These are phyloP conservation scores for Pachyseris speciosa DNA, from an alignment of 64 coral and sea anemone genomes.

Conservation along the genomic window DNA sequence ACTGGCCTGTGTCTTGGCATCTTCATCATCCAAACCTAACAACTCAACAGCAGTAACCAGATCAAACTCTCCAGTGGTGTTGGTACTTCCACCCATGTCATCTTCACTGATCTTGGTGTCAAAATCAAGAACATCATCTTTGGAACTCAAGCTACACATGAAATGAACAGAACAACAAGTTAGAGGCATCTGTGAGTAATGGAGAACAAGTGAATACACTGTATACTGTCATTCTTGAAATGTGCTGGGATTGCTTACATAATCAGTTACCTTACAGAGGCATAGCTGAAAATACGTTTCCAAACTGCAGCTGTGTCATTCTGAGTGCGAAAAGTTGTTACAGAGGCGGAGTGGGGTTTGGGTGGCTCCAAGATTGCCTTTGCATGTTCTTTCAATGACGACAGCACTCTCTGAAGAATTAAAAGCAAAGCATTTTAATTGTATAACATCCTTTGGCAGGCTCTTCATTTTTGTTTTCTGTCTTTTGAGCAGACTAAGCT, in stretches of 20 bases:
- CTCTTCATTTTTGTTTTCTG: no score
- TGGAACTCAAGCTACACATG: slow-evolving; percentile 25
- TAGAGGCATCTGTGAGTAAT: no score
- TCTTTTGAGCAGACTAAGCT: no score
- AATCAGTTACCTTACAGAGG: slow-evolving; percentile 71
- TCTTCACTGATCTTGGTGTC: slow-evolving; percentile 84
- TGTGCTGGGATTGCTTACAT: no score
- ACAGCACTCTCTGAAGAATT: slow-evolving; percentile 64
- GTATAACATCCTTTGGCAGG: no score
- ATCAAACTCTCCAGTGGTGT: slow-evolving; percentile 77
- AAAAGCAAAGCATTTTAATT: background rate
- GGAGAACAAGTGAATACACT: no score
- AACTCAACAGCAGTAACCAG: slow-evolving; percentile 89
- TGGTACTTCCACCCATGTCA: slow-evolving; percentile 52
- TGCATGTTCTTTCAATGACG: slow-evolving; percentile 82
- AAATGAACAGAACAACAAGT: background rate
- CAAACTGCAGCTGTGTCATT: slow-evolving; percentile 93
- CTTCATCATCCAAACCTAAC: slow-evolving; percentile 89
- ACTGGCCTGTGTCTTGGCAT: slow-evolving; percentile 73
- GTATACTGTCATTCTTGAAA: no score
- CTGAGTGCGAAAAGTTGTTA: slow-evolving; percentile 86
- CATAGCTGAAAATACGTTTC: slow-evolving; percentile 95
- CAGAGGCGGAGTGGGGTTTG: slow-evolving; percentile 64
- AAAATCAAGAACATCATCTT: slow-evolving; percentile 93
- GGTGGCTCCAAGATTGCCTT: slow-evolving; percentile 89